Percentiles rank a stretch among this genome's conserved stretches.
Conservation (phyloP, 2,888 invertebrate genomes). For the Hypena proboscidalis region DNA sequence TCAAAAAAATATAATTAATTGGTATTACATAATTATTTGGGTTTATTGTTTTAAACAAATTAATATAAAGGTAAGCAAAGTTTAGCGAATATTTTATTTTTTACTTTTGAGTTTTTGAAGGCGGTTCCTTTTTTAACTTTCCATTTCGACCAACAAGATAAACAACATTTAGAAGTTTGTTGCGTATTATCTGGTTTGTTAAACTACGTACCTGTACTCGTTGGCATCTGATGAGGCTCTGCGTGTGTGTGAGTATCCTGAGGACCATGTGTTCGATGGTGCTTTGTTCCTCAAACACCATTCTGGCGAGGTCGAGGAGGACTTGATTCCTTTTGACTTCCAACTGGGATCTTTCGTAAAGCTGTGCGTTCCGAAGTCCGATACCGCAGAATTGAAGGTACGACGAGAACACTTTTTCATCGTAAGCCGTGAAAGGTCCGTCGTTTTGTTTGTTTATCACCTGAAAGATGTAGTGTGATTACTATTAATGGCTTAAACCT, state of each 20-base stretch:
- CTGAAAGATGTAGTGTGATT: constrained; percentile 60
- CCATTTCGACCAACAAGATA: constrained; percentile 29
- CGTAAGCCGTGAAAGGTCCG: constrained; percentile 92
- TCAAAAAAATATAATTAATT: too few relatives aligned
- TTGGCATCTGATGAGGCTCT: constrained; percentile 97
- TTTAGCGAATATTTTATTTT: too few relatives aligned
- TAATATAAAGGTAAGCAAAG: too few relatives aligned
- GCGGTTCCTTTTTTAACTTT: constrained; percentile 24
- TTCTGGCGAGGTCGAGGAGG: constrained; percentile 95
- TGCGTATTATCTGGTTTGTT: constrained; percentile 17
- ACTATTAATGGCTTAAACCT: constrained; percentile 5
- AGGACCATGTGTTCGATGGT: constrained; percentile 98
- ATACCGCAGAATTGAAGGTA: constrained; percentile 99
- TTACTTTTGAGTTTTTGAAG: too few relatives aligned
- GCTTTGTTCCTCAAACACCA: constrained; percentile 98
- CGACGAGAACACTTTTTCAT: constrained; percentile 96
- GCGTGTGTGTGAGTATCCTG: constrained; percentile 96
- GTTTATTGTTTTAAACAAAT: too few relatives aligned
- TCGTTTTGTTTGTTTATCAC: constrained; percentile 96
- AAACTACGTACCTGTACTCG: constrained; percentile 91
- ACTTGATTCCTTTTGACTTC: constrained; percentile 98
- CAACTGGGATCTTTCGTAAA: constrained; percentile 97
- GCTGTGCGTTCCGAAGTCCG: constrained; percentile 97
- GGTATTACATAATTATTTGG: too few relatives aligned
- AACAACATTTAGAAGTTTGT: constrained; percentile 23